These are phyloP conservation scores for Odobenus rosmarus DNA, from an alignment of 2,113 vertebrate species.

Conservation along the genomic window DNA sequence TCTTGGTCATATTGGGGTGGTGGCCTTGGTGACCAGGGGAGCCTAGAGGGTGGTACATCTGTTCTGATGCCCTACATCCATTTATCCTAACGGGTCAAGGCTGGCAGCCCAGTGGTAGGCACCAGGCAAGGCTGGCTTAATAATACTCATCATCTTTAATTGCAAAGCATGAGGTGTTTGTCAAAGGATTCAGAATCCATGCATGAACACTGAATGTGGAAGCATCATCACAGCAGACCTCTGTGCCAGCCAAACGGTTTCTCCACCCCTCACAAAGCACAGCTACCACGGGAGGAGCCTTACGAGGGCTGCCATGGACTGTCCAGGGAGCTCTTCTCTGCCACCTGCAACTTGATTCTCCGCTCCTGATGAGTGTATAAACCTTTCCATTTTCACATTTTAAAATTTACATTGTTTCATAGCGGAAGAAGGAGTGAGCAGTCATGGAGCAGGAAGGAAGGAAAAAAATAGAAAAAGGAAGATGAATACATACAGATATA, in stretches of 20 bases:
- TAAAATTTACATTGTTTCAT: neutral
- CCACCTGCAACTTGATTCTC: neutral
- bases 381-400: neutral
- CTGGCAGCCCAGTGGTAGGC: neutral
- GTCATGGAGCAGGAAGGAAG: neutral
- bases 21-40: neutral
- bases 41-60: accelerated
- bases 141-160: neutral
- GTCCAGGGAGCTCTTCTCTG: neutral
- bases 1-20: neutral
- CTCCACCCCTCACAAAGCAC: neutral
- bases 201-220: neutral
- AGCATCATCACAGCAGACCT: neutral
- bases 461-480: neutral
- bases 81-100: neutral
- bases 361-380: neutral
- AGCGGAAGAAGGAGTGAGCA: neutral
- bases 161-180: neutral
- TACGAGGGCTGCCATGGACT: neutral
- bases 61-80: neutral
- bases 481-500: neutral
- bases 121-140: neutral
- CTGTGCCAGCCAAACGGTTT: neutral
- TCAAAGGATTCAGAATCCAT: neutral
- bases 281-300: neutral